Evolutionary conservation across 2,888 invertebrate species (phyloP).

Genomic region (Teleiodes luculella): DNA sequence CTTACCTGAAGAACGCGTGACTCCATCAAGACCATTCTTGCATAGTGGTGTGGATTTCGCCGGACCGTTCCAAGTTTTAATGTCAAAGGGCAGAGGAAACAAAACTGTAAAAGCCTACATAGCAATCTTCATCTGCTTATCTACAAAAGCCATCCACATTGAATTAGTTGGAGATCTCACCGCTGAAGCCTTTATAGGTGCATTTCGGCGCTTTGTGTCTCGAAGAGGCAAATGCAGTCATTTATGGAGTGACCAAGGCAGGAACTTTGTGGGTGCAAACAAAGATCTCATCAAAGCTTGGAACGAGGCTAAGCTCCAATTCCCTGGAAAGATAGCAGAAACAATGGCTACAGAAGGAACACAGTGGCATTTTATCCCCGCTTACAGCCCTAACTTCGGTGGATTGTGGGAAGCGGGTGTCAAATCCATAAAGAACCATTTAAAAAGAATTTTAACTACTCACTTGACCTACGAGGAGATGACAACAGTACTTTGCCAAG

Average conservation of each 20-base stretch:
- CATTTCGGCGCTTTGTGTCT: slow-evolving; percentile 25
- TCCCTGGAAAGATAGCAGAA: slow-evolving; percentile 18
- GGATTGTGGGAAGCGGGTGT: slow-evolving; percentile 29
- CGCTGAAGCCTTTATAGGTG: slow-evolving; percentile 30
- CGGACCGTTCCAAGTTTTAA: slow-evolving; percentile 26
- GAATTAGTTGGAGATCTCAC: slow-evolving; percentile 35
- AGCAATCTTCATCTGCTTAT: slow-evolving; percentile 29
- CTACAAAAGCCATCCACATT: slow-evolving; percentile 32
- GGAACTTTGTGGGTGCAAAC: slow-evolving; percentile 27
- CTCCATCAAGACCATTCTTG: slow-evolving; percentile 26
- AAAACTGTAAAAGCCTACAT: slow-evolving; percentile 29
- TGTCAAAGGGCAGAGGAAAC: slow-evolving; percentile 26
- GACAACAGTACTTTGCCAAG: slow-evolving; percentile 12
- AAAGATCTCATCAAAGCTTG: slow-evolving; percentile 17
- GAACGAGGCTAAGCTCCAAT: slow-evolving; percentile 14
- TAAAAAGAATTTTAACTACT: slow-evolving; percentile 18
- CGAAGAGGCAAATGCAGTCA: slow-evolving; percentile 25
- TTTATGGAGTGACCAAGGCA: slow-evolving; percentile 28
- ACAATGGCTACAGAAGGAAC: slow-evolving; percentile 18
- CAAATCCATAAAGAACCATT: slow-evolving; percentile 25
- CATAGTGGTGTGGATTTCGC: slow-evolving; percentile 30
- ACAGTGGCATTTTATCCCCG: slow-evolving; percentile 29
- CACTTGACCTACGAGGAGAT: slow-evolving; percentile 23
- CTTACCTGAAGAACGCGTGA: slow-evolving; percentile 25
- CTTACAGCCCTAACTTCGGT: slow-evolving; percentile 25